Percentiles rank a stretch among this genome's conserved stretches.
phyloP scores from a whole-genome alignment of 2,888 invertebrate species.

The Phengaris alcon region DNA sequence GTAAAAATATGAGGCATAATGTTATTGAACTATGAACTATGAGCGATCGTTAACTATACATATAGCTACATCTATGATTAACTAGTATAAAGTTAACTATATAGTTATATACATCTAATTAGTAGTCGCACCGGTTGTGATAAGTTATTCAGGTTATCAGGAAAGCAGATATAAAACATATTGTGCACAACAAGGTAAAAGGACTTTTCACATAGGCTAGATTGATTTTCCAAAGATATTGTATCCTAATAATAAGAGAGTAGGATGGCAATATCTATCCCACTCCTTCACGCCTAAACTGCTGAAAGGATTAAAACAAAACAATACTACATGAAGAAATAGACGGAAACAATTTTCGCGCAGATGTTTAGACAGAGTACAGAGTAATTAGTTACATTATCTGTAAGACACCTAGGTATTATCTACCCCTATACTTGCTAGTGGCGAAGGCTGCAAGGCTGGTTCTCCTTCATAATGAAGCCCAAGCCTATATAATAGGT shows the following conservation, averaged over 20 bases:
- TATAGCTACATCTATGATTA: background rate
- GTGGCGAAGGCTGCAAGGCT: too few species aligned
- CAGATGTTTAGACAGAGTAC: too few species aligned
- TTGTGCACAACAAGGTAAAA: background rate
- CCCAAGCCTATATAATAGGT: too few species aligned
- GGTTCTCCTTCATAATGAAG: too few species aligned
- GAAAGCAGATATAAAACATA: background rate
- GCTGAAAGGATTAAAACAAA: too few species aligned
- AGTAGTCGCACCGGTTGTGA: background rate
- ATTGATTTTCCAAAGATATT: background rate
- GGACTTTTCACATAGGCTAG: background rate
- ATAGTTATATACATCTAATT: background rate
- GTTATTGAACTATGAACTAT: background rate
- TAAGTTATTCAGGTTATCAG: constrained; percentile 12
- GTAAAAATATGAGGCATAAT: background rate
- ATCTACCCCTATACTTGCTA: too few species aligned
- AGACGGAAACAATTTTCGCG: too few species aligned
- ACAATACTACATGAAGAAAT: too few species aligned
- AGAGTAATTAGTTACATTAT: too few species aligned
- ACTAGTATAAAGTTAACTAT: background rate
- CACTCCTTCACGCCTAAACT: too few species aligned
- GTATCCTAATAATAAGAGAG: background rate
- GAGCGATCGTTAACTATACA: background rate
- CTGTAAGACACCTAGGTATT: too few species aligned
- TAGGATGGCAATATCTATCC: too few species aligned